These are phyloP conservation scores for Benitochromis conjunctus DNA, from an alignment of 2,113 vertebrate genomes.

Conservation along the genomic window DNA sequence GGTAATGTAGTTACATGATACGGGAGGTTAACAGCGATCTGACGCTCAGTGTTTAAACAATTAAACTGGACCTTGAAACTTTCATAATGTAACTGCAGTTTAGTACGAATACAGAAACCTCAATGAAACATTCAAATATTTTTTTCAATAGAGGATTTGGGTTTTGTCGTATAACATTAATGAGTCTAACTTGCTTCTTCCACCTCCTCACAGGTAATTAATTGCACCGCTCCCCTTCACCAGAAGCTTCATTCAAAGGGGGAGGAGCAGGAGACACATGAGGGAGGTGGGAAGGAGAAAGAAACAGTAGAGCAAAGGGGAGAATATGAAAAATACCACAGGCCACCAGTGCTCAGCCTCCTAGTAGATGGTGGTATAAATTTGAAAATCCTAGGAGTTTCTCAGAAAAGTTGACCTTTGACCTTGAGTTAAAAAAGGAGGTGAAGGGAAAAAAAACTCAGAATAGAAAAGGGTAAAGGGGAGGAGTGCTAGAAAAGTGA, in stretches of 20 bases:
- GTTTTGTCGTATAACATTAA: neutral
- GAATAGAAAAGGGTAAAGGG: accelerated
- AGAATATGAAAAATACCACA: too few species aligned
- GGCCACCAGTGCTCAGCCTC: neutral
- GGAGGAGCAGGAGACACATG: neutral
- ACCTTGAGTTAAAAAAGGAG: too few species aligned
- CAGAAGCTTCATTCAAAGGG: accelerated
- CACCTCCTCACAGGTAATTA: neutral
- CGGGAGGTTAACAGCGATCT: neutral
- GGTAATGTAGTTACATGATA: neutral
- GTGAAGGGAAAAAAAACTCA: neutral
- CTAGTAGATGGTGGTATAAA: neutral
- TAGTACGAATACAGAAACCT: neutral
- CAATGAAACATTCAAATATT: neutral
- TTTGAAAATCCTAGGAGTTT: neutral
- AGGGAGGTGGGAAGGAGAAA: neutral
- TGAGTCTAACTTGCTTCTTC: neutral
- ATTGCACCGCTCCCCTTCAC: neutral
- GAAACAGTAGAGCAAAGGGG: neutral
- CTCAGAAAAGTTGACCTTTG: neutral
- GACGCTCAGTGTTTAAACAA: neutral
- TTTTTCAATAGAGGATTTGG: accelerated
- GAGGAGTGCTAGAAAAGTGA: accelerated
- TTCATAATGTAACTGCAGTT: neutral
- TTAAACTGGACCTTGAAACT: neutral